These are phyloP conservation scores for Drosophila eugracilis DNA, from an alignment of 1,140 invertebrate genomes.

Conservation along the genomic window DNA sequence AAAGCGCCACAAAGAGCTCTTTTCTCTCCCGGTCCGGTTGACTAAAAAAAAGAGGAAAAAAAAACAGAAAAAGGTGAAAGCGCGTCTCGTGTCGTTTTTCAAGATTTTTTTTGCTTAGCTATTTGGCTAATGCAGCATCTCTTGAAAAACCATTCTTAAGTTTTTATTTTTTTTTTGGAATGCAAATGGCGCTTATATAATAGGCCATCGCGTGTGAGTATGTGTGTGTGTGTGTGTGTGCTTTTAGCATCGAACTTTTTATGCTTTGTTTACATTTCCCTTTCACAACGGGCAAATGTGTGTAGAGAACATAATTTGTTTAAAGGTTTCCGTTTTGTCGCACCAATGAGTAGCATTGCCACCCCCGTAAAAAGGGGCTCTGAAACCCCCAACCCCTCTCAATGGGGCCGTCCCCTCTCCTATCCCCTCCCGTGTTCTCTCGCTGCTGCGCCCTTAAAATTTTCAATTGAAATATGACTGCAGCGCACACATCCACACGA, in stretches of 20 bases:
- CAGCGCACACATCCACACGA: slow-evolving; percentile 42
- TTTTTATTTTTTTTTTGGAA: slow-evolving; percentile 35
- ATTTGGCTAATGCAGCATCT: slow-evolving; percentile 14
- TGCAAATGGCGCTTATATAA: slow-evolving; percentile 82
- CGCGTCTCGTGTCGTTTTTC: slow-evolving; percentile 50
- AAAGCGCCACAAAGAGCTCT: slow-evolving; percentile 60
- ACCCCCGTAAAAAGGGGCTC: not conserved
- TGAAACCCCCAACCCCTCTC: slow-evolving; percentile 12
- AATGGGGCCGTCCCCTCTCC: not conserved
- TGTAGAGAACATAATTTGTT: slow-evolving; percentile 67
- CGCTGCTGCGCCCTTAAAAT: slow-evolving; percentile 67
- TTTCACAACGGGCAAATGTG: slow-evolving; percentile 50
- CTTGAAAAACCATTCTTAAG: slow-evolving; percentile 28
- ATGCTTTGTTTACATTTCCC: slow-evolving; percentile 79
- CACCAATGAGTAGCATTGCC: slow-evolving; percentile 4
- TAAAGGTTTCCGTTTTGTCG: slow-evolving; percentile 65
- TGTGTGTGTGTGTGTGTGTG: slow-evolving; percentile 23
- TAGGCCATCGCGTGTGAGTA: slow-evolving; percentile 30
- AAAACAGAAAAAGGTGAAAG: slow-evolving; percentile 74
- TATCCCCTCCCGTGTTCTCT: not conserved
- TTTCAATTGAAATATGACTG: slow-evolving; percentile 77
- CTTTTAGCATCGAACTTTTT: slow-evolving; percentile 61
- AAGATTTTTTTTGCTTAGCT: slow-evolving; percentile 11
- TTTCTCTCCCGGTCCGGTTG: slow-evolving; percentile 51
- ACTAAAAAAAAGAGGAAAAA: slow-evolving; percentile 58